These are phyloP conservation scores for Prionailurus bengalensis DNA, from an alignment of 2,113 vertebrate genomes.

Conservation along the genomic window DNA sequence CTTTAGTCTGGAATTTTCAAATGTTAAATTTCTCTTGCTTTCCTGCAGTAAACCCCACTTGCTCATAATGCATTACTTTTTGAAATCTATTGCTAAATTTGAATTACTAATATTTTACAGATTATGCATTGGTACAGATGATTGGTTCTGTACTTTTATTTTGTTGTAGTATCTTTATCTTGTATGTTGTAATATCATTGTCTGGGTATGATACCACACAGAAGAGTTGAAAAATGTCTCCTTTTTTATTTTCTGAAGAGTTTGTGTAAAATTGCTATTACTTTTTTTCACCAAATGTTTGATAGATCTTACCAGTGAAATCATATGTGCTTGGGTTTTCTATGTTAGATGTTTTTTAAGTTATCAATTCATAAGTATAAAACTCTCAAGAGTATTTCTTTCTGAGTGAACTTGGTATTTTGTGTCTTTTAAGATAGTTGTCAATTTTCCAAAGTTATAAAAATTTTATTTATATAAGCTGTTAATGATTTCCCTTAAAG, in stretches of 20 bases:
- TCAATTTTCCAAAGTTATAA: neutral
- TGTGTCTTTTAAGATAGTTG: neutral
- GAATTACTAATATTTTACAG: neutral
- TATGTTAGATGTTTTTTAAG: neutral
- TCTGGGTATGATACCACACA: neutral
- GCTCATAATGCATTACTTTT: neutral
- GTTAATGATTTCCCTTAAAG: neutral
- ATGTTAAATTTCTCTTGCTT: neutral
- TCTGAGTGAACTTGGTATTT: neutral
- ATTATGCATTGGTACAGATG: neutral
- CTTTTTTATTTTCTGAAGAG: neutral
- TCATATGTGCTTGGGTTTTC: neutral
- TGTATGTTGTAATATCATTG: neutral
- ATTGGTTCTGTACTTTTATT: neutral
- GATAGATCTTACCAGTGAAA: neutral
- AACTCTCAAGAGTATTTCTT: neutral
- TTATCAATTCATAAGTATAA: neutral
- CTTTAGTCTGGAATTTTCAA: constrained; percentile 2
- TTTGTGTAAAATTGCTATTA: neutral
- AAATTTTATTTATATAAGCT: neutral
- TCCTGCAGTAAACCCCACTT: neutral
- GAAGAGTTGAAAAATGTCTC: neutral
- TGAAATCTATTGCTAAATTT: neutral
- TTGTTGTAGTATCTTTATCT: neutral
- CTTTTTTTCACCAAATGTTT: neutral